Percentiles rank a stretch among this genome's conserved stretches.
Conservation (phyloP, 2,888 invertebrate species). For the Agrochola litura region DNA sequence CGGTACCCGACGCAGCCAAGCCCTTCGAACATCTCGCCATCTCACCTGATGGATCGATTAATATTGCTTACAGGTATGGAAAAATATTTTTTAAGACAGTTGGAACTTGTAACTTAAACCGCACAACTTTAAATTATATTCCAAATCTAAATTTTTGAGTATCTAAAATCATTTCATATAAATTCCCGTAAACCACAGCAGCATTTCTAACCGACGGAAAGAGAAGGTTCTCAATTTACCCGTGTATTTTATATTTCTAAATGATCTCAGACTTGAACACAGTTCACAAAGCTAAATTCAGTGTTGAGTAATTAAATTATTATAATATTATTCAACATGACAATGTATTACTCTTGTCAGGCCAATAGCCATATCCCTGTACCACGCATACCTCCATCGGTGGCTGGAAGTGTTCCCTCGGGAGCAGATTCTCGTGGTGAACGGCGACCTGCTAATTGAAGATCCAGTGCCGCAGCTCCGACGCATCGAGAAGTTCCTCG, state of each 20-base stretch:
- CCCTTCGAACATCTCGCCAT: slow-evolving; percentile 96
- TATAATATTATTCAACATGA: slow-evolving; percentile 10
- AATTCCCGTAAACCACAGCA: background rate
- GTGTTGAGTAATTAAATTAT: background rate
- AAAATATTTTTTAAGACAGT: background rate
- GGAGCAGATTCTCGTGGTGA: slow-evolving; percentile 97
- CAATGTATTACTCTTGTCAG: slow-evolving; percentile 72
- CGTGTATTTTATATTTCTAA: background rate
- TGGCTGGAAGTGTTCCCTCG: slow-evolving; percentile 98
- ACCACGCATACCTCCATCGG: slow-evolving; percentile 96
- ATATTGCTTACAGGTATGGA: slow-evolving; percentile 93
- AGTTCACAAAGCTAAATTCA: background rate
- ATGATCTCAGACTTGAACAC: background rate
- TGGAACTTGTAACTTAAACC: background rate
- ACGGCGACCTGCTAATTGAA: slow-evolving; percentile 97
- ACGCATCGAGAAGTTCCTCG: slow-evolving; percentile 96
- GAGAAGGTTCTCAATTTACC: background rate
- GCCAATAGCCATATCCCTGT: slow-evolving; percentile 96
- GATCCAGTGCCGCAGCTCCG: slow-evolving; percentile 97
- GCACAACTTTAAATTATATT: background rate
- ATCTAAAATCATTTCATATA: background rate
- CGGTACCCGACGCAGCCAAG: slow-evolving; percentile 86
- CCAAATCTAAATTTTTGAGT: too few species aligned
- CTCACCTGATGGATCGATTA: slow-evolving; percentile 95
- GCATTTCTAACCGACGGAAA: background rate